These are phyloP conservation scores for Gallinago nigripennis DNA, from an alignment of 2,797 vertebrate species.

Conservation along the genomic window DNA sequence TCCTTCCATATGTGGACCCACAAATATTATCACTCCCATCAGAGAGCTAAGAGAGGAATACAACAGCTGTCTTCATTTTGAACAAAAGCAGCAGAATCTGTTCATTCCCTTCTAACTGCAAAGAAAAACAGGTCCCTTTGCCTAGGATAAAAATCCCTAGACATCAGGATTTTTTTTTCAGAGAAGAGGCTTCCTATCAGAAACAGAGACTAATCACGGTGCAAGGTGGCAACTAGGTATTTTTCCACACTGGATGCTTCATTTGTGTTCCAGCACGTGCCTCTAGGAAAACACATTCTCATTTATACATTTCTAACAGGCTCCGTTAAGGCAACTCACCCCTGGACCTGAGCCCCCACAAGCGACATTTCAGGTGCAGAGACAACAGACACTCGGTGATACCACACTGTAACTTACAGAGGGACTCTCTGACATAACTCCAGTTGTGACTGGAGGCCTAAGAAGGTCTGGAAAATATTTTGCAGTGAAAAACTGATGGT, in stretches of 20 bases:
- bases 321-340: neutral
- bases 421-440: neutral
- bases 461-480: neutral
- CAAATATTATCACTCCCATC: neutral
- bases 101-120: neutral
- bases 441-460: neutral
- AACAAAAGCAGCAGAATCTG: neutral
- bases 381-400: neutral
- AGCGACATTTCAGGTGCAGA: neutral
- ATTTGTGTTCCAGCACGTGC: neutral
- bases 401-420: neutral
- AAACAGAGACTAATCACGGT: neutral
- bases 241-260: neutral
- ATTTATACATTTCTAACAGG: neutral
- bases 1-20: neutral
- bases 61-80: neutral
- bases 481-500: neutral
- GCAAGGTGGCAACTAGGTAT: neutral
- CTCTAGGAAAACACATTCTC: neutral
- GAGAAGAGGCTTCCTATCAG: neutral
- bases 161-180: neutral
- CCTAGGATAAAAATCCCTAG: neutral
- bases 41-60: neutral
- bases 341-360: neutral
- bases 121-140: neutral